phyloP scores from a whole-genome alignment of 2,797 vertebrate genomes.

The Tapirus indicus region DNA sequence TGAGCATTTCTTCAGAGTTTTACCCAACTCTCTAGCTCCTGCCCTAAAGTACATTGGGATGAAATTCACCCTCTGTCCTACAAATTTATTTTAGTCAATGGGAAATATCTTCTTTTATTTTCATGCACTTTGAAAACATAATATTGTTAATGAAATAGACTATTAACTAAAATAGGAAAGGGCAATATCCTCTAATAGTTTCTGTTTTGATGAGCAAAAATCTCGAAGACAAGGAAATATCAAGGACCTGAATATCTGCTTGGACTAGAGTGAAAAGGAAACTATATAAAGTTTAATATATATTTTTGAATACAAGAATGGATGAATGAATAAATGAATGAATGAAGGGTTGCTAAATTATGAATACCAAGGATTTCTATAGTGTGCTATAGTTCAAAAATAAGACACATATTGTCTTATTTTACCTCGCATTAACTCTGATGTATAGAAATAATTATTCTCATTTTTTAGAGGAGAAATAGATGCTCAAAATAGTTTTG shows the following conservation, averaged over 20 bases:
- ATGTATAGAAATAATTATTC: not conserved
- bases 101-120: not conserved
- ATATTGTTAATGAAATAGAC: not conserved
- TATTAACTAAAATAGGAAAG: constrained; percentile 33
- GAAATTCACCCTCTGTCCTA: not conserved
- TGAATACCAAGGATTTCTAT: not conserved
- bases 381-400: not conserved
- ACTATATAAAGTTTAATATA: not conserved
- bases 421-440: not conserved
- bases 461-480: not conserved
- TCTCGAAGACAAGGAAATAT: not conserved
- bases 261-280: not conserved
- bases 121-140: not conserved
- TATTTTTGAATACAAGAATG: not conserved
- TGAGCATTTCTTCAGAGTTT: constrained; percentile 7
- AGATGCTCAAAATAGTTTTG: not conserved
- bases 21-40: not conserved
- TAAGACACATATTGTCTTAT: not conserved
- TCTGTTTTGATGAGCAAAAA: not conserved
- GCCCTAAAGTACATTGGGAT: not conserved
- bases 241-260: not conserved
- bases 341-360: not conserved
- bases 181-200: not conserved
- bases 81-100: not conserved
- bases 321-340: not conserved